phyloP scores from a whole-genome alignment of 2,797 vertebrate species.

The Spheniscus humboldti region DNA sequence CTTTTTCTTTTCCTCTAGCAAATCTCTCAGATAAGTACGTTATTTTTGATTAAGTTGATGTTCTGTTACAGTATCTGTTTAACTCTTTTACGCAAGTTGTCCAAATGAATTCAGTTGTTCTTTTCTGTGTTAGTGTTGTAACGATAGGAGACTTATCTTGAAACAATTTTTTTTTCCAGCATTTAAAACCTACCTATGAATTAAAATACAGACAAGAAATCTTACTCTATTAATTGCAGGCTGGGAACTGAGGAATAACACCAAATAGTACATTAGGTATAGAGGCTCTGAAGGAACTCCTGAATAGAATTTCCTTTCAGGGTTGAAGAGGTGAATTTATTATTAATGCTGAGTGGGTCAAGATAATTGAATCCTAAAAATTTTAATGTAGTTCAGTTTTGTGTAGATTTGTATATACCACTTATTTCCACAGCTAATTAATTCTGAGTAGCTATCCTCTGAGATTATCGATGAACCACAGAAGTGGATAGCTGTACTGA shows the following conservation, averaged over 20 bases:
- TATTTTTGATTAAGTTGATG: neutral
- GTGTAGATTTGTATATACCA: neutral
- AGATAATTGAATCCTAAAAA: neutral
- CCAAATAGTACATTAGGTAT: neutral
- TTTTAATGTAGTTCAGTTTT: neutral
- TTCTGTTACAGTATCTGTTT: neutral
- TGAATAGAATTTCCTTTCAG: neutral
- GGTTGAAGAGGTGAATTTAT: neutral
- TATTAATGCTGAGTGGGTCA: neutral
- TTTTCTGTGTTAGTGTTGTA: neutral
- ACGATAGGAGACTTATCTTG: neutral
- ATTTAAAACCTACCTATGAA: neutral
- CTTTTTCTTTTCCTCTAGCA: neutral
- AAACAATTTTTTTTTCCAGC: neutral
- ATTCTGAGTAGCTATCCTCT: neutral
- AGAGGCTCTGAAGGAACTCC: neutral
- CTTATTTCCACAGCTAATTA: neutral
- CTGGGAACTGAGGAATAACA: neutral
- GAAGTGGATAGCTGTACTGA: neutral
- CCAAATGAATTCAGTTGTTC: neutral
- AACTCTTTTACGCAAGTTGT: neutral
- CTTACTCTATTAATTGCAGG: neutral
- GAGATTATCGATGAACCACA: neutral
- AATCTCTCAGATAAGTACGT: neutral
- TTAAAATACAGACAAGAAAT: neutral